Percentiles rank a stretch among this genome's conserved stretches.
These are phyloP conservation scores for Archilochus colubris DNA, from an alignment of 2,113 vertebrate species.

Conservation along the genomic window DNA sequence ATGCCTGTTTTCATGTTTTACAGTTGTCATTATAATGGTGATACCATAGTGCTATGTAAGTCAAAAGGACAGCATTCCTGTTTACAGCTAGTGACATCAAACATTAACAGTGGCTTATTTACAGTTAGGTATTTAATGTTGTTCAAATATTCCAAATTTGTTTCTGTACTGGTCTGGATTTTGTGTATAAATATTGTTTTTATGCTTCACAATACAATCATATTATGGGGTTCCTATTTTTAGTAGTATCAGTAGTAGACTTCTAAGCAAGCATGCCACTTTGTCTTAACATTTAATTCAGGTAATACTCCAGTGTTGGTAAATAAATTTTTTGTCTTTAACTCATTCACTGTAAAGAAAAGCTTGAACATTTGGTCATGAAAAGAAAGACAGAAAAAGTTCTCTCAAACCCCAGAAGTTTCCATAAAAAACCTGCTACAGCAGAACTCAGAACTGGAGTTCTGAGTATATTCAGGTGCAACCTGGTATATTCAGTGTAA, in stretches of 20 bases:
- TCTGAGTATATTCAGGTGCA: background rate
- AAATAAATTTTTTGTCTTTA: background rate
- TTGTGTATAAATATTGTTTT: background rate
- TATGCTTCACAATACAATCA: background rate
- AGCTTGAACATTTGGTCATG: background rate
- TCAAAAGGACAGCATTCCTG: slow-evolving; percentile 27
- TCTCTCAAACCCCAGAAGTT: background rate
- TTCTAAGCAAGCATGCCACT: background rate
- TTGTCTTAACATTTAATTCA: background rate
- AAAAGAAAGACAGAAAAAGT: background rate
- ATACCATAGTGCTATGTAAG: slow-evolving; percentile 29
- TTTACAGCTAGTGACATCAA: slow-evolving; percentile 46
- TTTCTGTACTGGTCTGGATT: background rate
- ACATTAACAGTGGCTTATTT: slow-evolving; percentile 53
- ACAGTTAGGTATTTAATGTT: slow-evolving; percentile 40
- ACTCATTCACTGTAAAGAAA: background rate
- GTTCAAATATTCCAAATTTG: background rate
- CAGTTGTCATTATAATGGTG: slow-evolving; percentile 37
- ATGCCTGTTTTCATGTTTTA: slow-evolving; percentile 4
- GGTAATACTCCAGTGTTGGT: background rate
- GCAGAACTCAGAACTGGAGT: background rate
- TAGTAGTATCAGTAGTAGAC: background rate
- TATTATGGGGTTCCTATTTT: background rate
- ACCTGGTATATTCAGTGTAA: background rate
- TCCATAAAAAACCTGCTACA: background rate